A percentile compares a stretch with the other conserved stretches of the same genome.
These are phyloP conservation scores for Drosophila lutescens DNA, from an alignment of 2,888 invertebrate species.

Conservation along the genomic window DNA sequence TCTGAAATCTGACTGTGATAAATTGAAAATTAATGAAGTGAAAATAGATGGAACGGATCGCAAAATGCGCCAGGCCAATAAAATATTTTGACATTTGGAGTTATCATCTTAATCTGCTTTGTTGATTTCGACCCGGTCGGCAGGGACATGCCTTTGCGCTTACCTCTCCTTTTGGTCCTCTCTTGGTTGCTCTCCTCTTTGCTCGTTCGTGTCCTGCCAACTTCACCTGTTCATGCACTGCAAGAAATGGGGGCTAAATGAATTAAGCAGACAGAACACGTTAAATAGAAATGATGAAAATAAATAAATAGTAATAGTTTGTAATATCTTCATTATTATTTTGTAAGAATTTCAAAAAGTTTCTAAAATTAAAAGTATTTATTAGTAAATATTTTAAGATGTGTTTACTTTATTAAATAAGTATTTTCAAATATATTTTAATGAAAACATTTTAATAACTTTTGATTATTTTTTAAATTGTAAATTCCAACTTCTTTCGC, in stretches of 20 bases:
- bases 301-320: no score
- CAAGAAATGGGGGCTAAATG: neutral
- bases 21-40: slow-evolving; percentile 84
- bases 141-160: slow-evolving; percentile 43
- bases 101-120: slow-evolving; percentile 84
- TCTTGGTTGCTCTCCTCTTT: neutral
- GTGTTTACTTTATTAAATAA: neutral
- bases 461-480: no score
- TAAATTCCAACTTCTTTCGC: neutral
- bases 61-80: slow-evolving; percentile 84
- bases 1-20: slow-evolving; percentile 84
- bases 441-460: no score
- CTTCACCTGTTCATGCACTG: slow-evolving; percentile 64
- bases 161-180: slow-evolving; percentile 25
- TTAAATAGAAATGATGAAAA: no score
- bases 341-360: no score
- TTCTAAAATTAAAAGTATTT: no score
- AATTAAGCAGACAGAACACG: no score
- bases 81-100: slow-evolving; percentile 84
- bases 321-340: no score
- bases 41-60: slow-evolving; percentile 84
- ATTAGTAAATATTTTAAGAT: neutral
- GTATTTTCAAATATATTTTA: no score
- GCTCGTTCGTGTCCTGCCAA: slow-evolving; percentile 52
- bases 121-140: slow-evolving; percentile 74